A percentile compares a stretch with the other conserved stretches of the same genome.
phyloP scores from a whole-genome alignment of 2,113 vertebrate genomes.

The Passer montanus region DNA sequence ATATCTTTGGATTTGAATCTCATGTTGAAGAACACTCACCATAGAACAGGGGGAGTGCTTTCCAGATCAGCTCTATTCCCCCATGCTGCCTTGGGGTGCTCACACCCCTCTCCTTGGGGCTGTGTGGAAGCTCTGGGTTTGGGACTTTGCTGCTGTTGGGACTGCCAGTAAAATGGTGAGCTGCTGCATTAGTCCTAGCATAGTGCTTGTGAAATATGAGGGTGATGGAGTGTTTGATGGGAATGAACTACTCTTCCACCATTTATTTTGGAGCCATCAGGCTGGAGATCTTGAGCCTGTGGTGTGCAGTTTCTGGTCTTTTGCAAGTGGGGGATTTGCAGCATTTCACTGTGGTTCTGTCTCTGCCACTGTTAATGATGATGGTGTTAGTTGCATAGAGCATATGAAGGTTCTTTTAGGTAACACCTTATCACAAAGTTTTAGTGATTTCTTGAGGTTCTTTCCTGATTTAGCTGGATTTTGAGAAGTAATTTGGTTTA shows the following conservation, averaged over 20 bases:
- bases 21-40: not conserved
- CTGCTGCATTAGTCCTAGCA: not conserved
- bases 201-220: not conserved
- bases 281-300: not conserved
- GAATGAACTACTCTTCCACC: not conserved
- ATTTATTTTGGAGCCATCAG: not conserved
- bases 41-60: not conserved
- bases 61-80: not conserved
- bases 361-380: not conserved
- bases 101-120: not conserved
- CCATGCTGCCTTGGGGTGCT: fast-evolving
- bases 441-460: not conserved
- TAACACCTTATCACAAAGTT: not conserved
- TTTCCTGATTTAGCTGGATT: not conserved
- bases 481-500: not conserved
- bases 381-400: not conserved
- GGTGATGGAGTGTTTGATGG: not conserved
- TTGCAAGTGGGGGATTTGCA: not conserved
- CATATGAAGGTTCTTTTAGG: not conserved
- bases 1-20: not conserved
- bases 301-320: not conserved
- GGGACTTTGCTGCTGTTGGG: not conserved
- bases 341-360: not conserved
- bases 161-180: not conserved
- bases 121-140: not conserved